Evolutionary conservation across 2,113 vertebrate genomes (phyloP).

Genomic region (Osmerus eperlanus): DNA sequence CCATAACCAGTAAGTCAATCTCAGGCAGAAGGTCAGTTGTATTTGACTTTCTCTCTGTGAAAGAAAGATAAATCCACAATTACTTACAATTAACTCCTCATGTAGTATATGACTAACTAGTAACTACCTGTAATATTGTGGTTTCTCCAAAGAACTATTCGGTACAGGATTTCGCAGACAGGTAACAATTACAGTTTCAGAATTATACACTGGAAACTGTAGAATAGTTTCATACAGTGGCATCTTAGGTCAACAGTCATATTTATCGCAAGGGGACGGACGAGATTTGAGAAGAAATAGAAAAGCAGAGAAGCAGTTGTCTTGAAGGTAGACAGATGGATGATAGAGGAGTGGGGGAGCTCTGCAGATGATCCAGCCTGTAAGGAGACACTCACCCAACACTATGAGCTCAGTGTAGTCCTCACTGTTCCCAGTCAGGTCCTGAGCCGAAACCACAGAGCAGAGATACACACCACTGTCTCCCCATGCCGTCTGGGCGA

Average conservation of each 20-base stretch:
- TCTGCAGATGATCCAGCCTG: background rate
- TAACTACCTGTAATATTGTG: no score
- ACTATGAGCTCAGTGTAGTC: slow-evolving; percentile 84
- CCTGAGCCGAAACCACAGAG: slow-evolving; percentile 72
- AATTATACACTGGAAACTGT: no score
- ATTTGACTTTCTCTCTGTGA: slow-evolving; percentile 88
- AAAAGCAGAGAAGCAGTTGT: background rate
- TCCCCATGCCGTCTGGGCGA: slow-evolving; percentile 84
- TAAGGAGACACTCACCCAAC: slow-evolving; percentile 72
- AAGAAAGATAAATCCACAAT: slow-evolving; percentile 79
- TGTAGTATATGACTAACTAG: slow-evolving; percentile 17
- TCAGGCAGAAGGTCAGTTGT: slow-evolving; percentile 89
- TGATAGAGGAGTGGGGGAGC: background rate
- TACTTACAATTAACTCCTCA: slow-evolving; percentile 54
- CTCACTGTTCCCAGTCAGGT: slow-evolving; percentile 81
- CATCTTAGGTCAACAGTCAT: no score
- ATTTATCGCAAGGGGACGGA: no score
- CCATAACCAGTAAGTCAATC: slow-evolving; percentile 93
- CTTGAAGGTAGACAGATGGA: background rate
- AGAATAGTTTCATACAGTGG: no score
- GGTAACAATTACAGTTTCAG: no score
- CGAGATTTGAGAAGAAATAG: no score
- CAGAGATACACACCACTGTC: slow-evolving; percentile 88
- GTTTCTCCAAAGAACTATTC: no score
- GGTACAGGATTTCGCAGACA: no score